Percentiles rank a stretch among this genome's conserved stretches.
These are phyloP conservation scores for Heliconius congener DNA, from an alignment of 1,140 invertebrate species.

Conservation along the genomic window DNA sequence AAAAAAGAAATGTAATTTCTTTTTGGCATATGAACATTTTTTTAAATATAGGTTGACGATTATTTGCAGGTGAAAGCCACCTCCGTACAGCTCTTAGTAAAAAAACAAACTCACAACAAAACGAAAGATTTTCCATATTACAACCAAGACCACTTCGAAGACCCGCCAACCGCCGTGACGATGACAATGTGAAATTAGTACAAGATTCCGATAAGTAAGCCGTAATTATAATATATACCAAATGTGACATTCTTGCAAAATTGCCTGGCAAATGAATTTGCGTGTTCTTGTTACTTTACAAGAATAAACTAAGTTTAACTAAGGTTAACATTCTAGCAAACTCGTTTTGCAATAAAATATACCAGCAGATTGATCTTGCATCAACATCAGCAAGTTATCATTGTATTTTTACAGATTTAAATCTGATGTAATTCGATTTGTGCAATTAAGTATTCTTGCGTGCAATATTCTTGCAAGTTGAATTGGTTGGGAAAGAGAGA, in stretches of 20 bases:
- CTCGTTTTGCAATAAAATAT: neutral
- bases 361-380: neutral
- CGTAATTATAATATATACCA: neutral
- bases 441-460: slow-evolving; percentile 4
- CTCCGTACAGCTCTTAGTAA: slow-evolving; percentile 69
- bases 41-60: no score
- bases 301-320: neutral
- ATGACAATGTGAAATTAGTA: slow-evolving; percentile 74
- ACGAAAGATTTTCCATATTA: slow-evolving; percentile 70
- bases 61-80: slow-evolving; percentile 73
- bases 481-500: neutral
- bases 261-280: neutral
- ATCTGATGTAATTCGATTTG: neutral
- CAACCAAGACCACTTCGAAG: slow-evolving; percentile 69
- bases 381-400: neutral
- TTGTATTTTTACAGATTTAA: neutral
- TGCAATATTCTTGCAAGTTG: slow-evolving; percentile 5
- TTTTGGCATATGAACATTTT: no score
- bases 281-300: slow-evolving; percentile 7
- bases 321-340: neutral
- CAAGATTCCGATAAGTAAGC: slow-evolving; percentile 72
- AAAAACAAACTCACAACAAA: slow-evolving; percentile 56
- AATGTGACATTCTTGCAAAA: slow-evolving; percentile 14
- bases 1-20: no score
- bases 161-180: slow-evolving; percentile 51